Base-by-base conservation (phyloP, 2,113 vertebrate species). In the Oenanthe oenanthe region DNA sequence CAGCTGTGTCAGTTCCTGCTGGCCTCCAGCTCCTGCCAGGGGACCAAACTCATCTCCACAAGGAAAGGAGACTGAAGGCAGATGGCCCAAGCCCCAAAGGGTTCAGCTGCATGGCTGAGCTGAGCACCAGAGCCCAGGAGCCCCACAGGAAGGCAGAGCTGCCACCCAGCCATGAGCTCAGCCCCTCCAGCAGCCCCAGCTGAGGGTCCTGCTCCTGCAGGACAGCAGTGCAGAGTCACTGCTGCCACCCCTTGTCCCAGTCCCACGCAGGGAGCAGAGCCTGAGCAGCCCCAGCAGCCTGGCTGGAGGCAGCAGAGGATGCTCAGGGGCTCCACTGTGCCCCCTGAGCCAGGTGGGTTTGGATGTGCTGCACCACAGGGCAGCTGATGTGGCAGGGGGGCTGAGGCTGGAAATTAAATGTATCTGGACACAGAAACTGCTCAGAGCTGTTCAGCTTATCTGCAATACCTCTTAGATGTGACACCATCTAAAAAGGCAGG, bases 371-470 rank as follows among this genome's bases (percentile, higher is more conserved):
- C 31, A 38, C 19, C 10, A 4, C 76, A 25, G 13, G 34, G 24
- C 2, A 43, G 5, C 7, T 25, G 13, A 45, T 5, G 38, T 3
- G 6, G 0, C 2, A 79, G 15, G 7, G 24, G 28, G 15, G 22
- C 31, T 67, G 32, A 84, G 48, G 47, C 19, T 73, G 72, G 60
- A 77, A 83, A 83, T 72, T 7, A 63, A 43, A 67, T n/a, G 13
- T 7, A 17, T 29, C 75, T 43, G 31, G 29, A 31, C 31, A 62
- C 25, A 51, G 22, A 53, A 62, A 19, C 10, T 14, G 57, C n/a
- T 65, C 58, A 51, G 40, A 10, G 1, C 13, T 15, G 10, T 29
- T 18, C 28, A 71, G 34, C 8, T 85, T 67, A 12, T 8, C 24
- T 51, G 25, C 42, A 63, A 42, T 13, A 6, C 11, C 45, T 40